Conservation (phyloP, 2,113 vertebrate species). For the Aythya baeri region DNA sequence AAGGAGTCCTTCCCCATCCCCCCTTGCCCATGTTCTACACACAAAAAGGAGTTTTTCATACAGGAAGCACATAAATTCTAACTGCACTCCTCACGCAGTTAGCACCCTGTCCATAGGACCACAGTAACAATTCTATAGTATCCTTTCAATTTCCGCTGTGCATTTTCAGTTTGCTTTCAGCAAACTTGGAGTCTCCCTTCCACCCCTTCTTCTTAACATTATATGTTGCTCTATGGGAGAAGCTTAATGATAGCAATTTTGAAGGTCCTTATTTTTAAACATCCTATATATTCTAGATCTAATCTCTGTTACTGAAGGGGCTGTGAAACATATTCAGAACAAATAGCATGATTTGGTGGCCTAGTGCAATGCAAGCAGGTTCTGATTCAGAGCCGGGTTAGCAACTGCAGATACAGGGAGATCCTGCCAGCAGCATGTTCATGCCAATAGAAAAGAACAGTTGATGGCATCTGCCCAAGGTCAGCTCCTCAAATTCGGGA, state of each 20-base stretch:
- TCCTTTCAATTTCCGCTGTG: not conserved
- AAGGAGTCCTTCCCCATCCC: not conserved
- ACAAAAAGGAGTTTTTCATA: not conserved
- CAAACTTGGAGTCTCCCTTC: not conserved
- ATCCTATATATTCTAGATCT: not conserved
- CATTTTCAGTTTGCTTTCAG: not conserved
- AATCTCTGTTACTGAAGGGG: not conserved
- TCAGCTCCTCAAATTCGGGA: conserved; percentile 78
- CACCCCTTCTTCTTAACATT: not conserved
- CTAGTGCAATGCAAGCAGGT: not conserved
- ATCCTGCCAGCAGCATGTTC: conserved; percentile 73
- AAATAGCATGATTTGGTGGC: not conserved
- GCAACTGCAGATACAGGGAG: not conserved
- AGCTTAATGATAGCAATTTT: not conserved
- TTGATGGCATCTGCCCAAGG: conserved; percentile 81
- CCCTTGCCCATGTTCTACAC: not conserved
- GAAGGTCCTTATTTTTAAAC: not conserved
- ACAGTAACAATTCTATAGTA: not conserved
- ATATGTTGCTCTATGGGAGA: not conserved
- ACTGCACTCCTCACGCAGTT: not conserved
- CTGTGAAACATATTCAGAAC: not conserved
- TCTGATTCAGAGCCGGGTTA: conserved; percentile 21
- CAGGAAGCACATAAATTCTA: not conserved
- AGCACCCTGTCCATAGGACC: not conserved
- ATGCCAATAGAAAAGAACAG: conserved; percentile 79